Evolutionary conservation across 2,113 vertebrate species (phyloP).

Genomic region (Cyanoliseus patagonus): DNA sequence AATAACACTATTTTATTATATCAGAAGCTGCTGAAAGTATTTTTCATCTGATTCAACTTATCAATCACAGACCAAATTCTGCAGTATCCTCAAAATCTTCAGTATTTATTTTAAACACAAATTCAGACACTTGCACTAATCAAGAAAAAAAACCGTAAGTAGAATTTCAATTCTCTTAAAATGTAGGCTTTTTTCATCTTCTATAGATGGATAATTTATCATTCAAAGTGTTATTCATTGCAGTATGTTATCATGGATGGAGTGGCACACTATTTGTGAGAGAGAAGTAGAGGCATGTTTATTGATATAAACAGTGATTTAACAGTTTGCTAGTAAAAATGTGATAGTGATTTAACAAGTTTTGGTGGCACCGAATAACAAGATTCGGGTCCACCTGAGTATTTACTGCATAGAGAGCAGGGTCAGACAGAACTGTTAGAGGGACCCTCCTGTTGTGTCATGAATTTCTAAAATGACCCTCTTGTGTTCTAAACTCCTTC

Average conservation of each 20-base stretch:
- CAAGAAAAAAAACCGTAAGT: neutral
- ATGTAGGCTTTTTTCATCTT: neutral
- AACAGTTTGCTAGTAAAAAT: neutral
- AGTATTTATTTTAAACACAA: neutral
- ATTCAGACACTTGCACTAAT: neutral
- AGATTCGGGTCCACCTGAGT: neutral
- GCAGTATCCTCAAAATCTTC: neutral
- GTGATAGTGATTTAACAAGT: neutral
- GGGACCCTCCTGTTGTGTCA: neutral
- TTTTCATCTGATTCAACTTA: neutral
- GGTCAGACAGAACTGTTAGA: neutral
- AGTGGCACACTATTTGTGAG: neutral
- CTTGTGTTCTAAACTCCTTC: neutral
- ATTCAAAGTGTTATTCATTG: neutral
- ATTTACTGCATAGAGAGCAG: neutral
- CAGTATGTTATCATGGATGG: neutral
- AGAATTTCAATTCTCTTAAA: neutral
- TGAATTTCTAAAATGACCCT: neutral
- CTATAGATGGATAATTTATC: neutral
- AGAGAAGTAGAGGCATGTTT: neutral
- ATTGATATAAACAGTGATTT: neutral
- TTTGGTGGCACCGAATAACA: neutral
- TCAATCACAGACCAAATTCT: neutral
- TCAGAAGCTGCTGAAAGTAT: neutral
- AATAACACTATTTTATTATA: neutral